A percentile compares a stretch with the other conserved stretches of the same genome.
phyloP scores from a whole-genome alignment of 2,888 invertebrate species.

The Diaperis boleti region DNA sequence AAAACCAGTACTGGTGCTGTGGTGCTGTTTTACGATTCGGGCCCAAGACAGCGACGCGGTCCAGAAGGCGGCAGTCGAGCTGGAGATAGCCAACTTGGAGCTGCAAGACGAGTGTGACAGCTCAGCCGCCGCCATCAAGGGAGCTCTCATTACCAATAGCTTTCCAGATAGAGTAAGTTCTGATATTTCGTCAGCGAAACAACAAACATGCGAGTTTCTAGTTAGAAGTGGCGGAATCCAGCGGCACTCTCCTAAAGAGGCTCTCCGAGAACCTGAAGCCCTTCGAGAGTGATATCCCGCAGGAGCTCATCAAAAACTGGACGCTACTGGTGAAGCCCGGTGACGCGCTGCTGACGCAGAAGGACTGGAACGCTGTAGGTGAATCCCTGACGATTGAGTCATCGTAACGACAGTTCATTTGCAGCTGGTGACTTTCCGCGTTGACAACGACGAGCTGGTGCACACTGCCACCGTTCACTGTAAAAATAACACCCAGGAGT shows the following conservation, averaged over 20 bases:
- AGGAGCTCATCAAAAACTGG: slow-evolving; percentile 67
- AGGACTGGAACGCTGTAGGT: slow-evolving; percentile 69
- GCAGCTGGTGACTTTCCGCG: slow-evolving; percentile 45
- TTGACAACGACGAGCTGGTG: slow-evolving; percentile 39
- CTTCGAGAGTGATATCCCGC: slow-evolving; percentile 48
- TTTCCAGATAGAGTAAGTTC: slow-evolving; percentile 56
- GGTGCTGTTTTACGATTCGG: not conserved
- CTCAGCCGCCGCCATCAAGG: slow-evolving; percentile 44
- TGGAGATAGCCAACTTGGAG: slow-evolving; percentile 53
- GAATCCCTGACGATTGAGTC: slow-evolving; percentile 7
- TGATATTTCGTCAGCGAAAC: too few species aligned
- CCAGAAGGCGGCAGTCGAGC: slow-evolving; percentile 43
- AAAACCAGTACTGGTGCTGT: not conserved
- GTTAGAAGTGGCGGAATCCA: slow-evolving; percentile 67
- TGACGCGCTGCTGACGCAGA: slow-evolving; percentile 67
- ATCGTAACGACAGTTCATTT: slow-evolving; percentile 2
- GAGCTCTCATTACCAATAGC: slow-evolving; percentile 57
- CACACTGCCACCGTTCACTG: slow-evolving; percentile 39
- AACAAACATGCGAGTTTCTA: slow-evolving; percentile 34
- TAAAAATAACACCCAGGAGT: slow-evolving; percentile 29
- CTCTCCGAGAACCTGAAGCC: slow-evolving; percentile 59
- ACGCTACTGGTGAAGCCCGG: slow-evolving; percentile 69
- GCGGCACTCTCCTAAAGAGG: slow-evolving; percentile 66
- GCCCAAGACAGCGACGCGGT: slow-evolving; percentile 17
- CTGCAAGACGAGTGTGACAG: slow-evolving; percentile 53